phyloP scores from a whole-genome alignment of 2,113 vertebrate genomes.

The Saccopteryx leptura region DNA sequence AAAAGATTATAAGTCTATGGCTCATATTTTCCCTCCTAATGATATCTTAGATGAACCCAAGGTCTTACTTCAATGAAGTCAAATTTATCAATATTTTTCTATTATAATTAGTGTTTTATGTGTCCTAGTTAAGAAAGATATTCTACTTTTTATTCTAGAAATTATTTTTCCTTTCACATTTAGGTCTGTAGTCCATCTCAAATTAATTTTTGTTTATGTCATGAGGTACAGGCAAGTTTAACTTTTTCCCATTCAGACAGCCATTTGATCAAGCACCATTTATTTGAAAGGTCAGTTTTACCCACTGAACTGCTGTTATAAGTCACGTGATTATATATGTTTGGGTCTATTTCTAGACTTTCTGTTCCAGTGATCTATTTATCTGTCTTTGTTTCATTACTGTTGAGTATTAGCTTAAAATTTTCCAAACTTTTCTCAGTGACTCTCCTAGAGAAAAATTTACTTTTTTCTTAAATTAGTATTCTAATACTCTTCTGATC shows the following conservation, averaged over 20 bases:
- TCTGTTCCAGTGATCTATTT: neutral
- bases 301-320: neutral
- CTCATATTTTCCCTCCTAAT: neutral
- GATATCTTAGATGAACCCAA: neutral
- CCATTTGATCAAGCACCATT: neutral
- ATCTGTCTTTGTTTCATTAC: slow-evolving; percentile 30
- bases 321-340: neutral
- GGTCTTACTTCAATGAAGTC: slow-evolving; percentile 31
- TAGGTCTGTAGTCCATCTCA: neutral
- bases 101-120: neutral
- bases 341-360: slow-evolving; percentile 27
- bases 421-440: slow-evolving; percentile 38
- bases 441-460: neutral
- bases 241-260: slow-evolving; percentile 9
- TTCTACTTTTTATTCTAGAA: slow-evolving; percentile 19
- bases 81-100: neutral
- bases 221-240: neutral
- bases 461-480: neutral
- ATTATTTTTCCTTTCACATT: neutral
- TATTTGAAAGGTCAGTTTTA: slow-evolving; percentile 1
- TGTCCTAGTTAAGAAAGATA: slow-evolving; percentile 20
- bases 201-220: slow-evolving; percentile 18
- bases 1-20: slow-evolving; percentile 13
- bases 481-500: slow-evolving; percentile 6
- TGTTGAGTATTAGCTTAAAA: neutral